Evolutionary conservation across 2,113 vertebrate species (phyloP).

Genomic region (Sula dactylatra): DNA sequence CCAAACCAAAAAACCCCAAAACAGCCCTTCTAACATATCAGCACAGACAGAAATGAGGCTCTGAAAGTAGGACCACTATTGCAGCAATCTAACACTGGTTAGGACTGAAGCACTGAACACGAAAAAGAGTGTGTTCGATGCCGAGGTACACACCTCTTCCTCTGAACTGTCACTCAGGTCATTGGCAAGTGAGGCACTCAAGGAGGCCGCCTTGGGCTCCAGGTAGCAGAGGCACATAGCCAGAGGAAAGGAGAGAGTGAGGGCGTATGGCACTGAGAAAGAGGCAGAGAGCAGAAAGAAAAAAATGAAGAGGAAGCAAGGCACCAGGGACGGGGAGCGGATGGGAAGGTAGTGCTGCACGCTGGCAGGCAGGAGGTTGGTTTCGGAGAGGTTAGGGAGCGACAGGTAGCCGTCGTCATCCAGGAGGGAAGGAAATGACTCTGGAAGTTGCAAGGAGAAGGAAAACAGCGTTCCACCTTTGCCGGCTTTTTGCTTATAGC

Average conservation of each 20-base stretch:
- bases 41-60: slow-evolving; percentile 91
- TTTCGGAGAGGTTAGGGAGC: slow-evolving; percentile 91
- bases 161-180: slow-evolving; percentile 99
- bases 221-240: slow-evolving; percentile 99
- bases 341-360: slow-evolving; percentile 92
- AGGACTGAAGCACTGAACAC: slow-evolving; percentile 83
- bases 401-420: slow-evolving; percentile 96
- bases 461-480: slow-evolving; percentile 89
- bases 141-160: slow-evolving; percentile 93
- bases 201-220: slow-evolving; percentile 98
- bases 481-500: slow-evolving; percentile 81
- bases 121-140: slow-evolving; percentile 77
- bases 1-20: not conserved
- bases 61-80: slow-evolving; percentile 90
- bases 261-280: slow-evolving; percentile 95
- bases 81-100: slow-evolving; percentile 82
- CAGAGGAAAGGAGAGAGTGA: slow-evolving; percentile 98
- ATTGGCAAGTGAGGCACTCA: slow-evolving; percentile 95
- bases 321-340: slow-evolving; percentile 91
- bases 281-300: slow-evolving; percentile 98
- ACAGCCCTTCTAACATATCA: slow-evolving; percentile 56
- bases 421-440: slow-evolving; percentile 86
- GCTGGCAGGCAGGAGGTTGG: slow-evolving; percentile 88
- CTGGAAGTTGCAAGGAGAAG: slow-evolving; percentile 98
- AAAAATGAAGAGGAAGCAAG: slow-evolving; percentile 98